Percentiles rank a stretch among this genome's conserved stretches.
These are phyloP conservation scores for Pleuronectes platessa DNA, from an alignment of 2,113 vertebrate genomes.

Conservation along the genomic window DNA sequence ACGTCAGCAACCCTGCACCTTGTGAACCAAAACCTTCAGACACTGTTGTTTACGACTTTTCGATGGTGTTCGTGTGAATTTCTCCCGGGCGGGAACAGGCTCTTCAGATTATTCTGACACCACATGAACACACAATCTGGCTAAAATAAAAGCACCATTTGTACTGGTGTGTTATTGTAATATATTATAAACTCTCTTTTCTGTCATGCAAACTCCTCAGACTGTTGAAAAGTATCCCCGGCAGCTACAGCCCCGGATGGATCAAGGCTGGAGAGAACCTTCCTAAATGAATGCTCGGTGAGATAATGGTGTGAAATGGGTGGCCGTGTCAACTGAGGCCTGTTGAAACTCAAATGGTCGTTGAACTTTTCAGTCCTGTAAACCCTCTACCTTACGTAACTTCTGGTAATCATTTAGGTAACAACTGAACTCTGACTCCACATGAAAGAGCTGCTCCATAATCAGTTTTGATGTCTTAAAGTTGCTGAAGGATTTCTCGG, in stretches of 20 bases:
- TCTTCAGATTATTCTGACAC: too few relatives aligned
- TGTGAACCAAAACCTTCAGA: too few relatives aligned
- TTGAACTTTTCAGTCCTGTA: constrained; percentile 45
- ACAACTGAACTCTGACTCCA: constrained; percentile 69
- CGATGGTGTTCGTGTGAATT: too few relatives aligned
- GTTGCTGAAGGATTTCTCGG: constrained; percentile 59
- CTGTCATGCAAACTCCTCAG: background rate
- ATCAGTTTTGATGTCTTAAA: constrained; percentile 70
- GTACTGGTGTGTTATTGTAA: too few relatives aligned
- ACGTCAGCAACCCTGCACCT: too few relatives aligned
- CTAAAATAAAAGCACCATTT: too few relatives aligned
- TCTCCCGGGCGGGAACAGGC: too few relatives aligned
- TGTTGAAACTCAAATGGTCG: constrained; percentile 30
- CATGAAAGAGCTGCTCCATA: constrained; percentile 62
- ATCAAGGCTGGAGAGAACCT: background rate
- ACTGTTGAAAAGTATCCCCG: background rate
- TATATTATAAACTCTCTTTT: too few relatives aligned
- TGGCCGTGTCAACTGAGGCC: constrained; percentile 34
- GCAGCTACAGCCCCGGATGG: background rate
- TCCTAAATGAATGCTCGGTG: constrained; percentile 19
- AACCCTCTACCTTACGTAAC: constrained; percentile 64
- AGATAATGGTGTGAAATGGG: constrained; percentile 41
- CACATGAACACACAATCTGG: too few relatives aligned
- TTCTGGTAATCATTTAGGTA: constrained; percentile 69
- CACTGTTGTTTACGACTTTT: too few relatives aligned